Base-by-base conservation (phyloP, 2,797 vertebrate species). In the Peromyscus melanophrys region DNA sequence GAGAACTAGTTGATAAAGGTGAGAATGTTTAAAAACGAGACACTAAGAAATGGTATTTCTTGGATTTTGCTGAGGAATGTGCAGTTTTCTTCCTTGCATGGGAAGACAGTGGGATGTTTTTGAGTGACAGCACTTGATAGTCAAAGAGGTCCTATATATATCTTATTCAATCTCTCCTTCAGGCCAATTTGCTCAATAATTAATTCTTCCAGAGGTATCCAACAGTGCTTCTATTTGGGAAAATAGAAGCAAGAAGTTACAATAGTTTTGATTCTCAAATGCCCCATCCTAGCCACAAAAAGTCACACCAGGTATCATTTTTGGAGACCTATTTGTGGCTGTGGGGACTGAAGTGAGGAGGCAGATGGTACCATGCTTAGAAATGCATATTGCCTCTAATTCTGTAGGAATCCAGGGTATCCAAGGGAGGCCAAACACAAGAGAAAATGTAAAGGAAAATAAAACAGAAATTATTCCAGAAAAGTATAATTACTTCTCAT, bases 391-490 rank as follows among this genome's bases (percentile, higher is more conserved):
- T 94, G 87, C n/a, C 6, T 92, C 31, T 16, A 95, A 59, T 83
- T 88, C 71, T 73, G 82, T 34, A 94, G 76, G 55, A 94, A 93
- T 69, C 5, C 69, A 81, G 23, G 52, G 9, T 63, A 6, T 89
- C 21, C 34, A 91, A 52, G 63, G 31, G 95, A 88, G 46, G 4
- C 14, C 46, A 95, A 82, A 23, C 40, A 85, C 9, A 77, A 67
- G 76, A 83, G 43, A 86, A 90, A 61, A 75, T 55, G 82, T 57
- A 76, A 96, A 97, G 78, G 34, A 95, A 97, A 96, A 91, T 77
- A 57, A 86, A 92, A 90, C 71, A 43, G 63, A 76, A 96, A 67
- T 11, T 6, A n/a, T 82, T 43, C 37, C 19, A 27, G 37, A 67
- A 94, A 27, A 65, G 23, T 17, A 40, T 12, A 17, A 89, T 5